Base-by-base conservation (phyloP, 2,113 vertebrate genomes). In the Planiliza haematocheilus region DNA sequence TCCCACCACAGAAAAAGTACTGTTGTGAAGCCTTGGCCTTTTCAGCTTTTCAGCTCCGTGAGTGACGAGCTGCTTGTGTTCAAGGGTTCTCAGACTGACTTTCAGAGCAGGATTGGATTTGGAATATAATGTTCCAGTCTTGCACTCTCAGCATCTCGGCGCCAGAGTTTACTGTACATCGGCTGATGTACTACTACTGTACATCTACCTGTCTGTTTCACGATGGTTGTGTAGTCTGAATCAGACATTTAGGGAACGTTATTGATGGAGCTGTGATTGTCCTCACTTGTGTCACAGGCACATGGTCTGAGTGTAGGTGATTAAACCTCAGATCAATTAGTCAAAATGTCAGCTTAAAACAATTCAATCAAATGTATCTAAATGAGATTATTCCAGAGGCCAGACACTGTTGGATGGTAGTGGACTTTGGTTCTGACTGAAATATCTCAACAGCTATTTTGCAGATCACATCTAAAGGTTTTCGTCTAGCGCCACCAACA, bases 321-420 rank as follows among this genome's bases (percentile, higher is more conserved):
- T 58, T 59, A 17, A 60, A 57, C 10, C 46, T 49, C 21, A 13
- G 57, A 74, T 50, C 24, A 79, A 51, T 70, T 42, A 56, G 38
- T 37, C 53, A 46, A 10, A 52, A 30, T 30, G 37, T 59, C 12
- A 30, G 16, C 11, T 38, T 36, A 34, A 56, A 74, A 49, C 20
- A 14, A 43, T 38, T 24, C 12, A 6, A 5, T 38, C 52, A 55
- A 36, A 58, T 34, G 0, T 18, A 38, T 58, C 11, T 21, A 20
- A 70, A 52, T 13, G n/a, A 12, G 17, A 50, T 55, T 45, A 45
- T 17, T 6, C 7, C 13, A 16, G 55, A 39, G 50, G 41, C 17
- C 36, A 2, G 10, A 30, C 3, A 5, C 24, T 30, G 24, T 30
- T 3, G 24, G 24, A 30, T 30, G 24, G 24, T 30, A 30, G 24